Conservation (phyloP, 2,113 vertebrate genomes). For the Odocoileus virginianus region DNA sequence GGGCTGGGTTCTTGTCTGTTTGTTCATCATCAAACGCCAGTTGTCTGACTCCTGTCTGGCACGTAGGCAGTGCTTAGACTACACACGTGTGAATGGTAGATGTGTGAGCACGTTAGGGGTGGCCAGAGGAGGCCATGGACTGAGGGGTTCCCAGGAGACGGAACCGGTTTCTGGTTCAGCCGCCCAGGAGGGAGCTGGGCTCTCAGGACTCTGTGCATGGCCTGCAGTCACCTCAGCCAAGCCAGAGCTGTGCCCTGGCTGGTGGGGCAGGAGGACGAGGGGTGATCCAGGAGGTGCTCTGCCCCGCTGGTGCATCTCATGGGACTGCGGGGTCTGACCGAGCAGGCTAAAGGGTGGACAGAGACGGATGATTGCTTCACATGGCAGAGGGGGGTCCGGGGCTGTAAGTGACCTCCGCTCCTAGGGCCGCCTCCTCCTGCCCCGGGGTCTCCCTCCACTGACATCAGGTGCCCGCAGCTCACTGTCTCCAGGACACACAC, state of each 20-base stretch:
- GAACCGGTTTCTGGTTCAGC: neutral
- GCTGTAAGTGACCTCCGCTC: neutral
- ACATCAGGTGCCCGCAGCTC: neutral
- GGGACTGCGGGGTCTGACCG: neutral
- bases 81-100: neutral
- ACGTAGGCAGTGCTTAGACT: neutral
- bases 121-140: neutral
- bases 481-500: neutral
- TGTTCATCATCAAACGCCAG: neutral
- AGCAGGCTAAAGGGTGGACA: neutral
- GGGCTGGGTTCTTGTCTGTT: neutral
- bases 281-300: neutral
- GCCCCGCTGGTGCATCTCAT: rapidly evolving
- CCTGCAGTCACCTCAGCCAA: neutral
- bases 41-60: neutral
- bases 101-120: neutral
- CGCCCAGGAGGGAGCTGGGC: neutral
- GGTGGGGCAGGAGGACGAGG: neutral
- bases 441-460: neutral
- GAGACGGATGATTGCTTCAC: neutral
- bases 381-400: rapidly evolving
- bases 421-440: neutral
- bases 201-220: neutral
- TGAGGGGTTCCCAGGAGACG: neutral
- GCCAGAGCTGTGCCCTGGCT: rapidly evolving